phyloP scores from a whole-genome alignment of 1,140 invertebrate genomes.

The Trinorchestia longiramus region DNA sequence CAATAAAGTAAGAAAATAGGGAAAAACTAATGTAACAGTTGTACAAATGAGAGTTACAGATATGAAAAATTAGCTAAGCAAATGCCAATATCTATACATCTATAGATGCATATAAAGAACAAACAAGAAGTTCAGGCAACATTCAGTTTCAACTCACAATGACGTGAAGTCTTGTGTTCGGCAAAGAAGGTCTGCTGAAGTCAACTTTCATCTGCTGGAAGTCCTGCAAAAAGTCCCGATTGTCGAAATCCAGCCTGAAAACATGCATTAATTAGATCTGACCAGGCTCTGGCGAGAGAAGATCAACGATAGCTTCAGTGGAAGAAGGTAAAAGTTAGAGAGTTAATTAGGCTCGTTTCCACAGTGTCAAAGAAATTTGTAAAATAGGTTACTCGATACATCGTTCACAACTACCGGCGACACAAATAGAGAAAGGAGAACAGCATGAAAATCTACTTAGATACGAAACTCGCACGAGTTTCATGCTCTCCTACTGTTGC shows the following conservation, averaged over 20 bases:
- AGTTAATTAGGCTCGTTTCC: too few relatives aligned
- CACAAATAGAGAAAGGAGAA: too few relatives aligned
- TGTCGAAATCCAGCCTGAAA: slow-evolving; percentile 29
- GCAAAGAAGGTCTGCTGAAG: slow-evolving; percentile 52
- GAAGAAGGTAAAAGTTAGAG: too few relatives aligned
- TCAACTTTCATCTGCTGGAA: slow-evolving; percentile 42
- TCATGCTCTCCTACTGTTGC: neutral
- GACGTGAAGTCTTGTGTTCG: slow-evolving; percentile 7
- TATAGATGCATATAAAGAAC: too few relatives aligned
- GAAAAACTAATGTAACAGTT: neutral
- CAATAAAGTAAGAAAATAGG: too few relatives aligned
- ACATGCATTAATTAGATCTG: neutral
- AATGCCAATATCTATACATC: neutral
- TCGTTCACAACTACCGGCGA: too few relatives aligned
- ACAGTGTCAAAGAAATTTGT: too few relatives aligned
- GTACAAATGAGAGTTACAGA: neutral
- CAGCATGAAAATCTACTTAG: too few relatives aligned
- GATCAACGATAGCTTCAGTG: too few relatives aligned
- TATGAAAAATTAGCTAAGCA: neutral
- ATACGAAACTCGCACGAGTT: neutral
- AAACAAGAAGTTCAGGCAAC: too few relatives aligned
- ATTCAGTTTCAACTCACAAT: neutral
- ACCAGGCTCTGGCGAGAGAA: neutral
- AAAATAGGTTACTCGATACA: too few relatives aligned
- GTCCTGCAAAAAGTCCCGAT: slow-evolving; percentile 44